phyloP scores from a whole-genome alignment of 2,113 vertebrate genomes.

The Progne subis region DNA sequence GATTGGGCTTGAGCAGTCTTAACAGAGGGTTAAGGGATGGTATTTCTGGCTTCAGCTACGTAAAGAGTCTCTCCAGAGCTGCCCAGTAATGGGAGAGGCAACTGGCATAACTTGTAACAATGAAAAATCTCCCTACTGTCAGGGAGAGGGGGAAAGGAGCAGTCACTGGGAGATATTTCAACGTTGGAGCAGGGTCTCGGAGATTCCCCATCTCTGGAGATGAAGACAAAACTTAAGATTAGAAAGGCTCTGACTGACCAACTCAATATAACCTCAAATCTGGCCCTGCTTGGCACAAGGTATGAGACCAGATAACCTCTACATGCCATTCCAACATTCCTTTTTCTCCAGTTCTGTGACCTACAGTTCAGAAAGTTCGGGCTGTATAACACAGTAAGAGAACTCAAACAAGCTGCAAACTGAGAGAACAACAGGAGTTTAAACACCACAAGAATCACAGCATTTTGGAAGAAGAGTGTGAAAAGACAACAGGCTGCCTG shows the following conservation, averaged over 20 bases:
- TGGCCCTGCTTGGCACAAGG: neutral
- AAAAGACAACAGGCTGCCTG: neutral
- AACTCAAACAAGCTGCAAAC: neutral
- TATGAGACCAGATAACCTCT: neutral
- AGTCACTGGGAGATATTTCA: neutral
- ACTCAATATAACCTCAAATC: neutral
- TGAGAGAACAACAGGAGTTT: neutral
- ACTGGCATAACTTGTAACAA: neutral
- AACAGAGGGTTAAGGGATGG: neutral
- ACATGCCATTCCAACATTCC: neutral
- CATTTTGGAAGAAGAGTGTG: neutral
- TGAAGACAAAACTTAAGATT: neutral
- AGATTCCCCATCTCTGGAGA: neutral
- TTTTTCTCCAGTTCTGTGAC: neutral
- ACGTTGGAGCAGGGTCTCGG: neutral
- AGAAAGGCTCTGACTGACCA: neutral
- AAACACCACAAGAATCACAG: neutral
- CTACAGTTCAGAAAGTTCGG: neutral
- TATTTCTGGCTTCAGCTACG: neutral
- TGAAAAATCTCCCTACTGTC: neutral
- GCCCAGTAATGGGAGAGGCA: neutral
- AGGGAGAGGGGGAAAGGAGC: neutral
- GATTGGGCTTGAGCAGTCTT: accelerated
- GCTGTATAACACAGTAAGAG: neutral
- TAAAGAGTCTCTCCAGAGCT: neutral